Percentiles rank a stretch among this genome's conserved stretches.
Evolutionary conservation across 2,113 vertebrate genomes (phyloP).

Genomic region (Muntiacus reevesi): DNA sequence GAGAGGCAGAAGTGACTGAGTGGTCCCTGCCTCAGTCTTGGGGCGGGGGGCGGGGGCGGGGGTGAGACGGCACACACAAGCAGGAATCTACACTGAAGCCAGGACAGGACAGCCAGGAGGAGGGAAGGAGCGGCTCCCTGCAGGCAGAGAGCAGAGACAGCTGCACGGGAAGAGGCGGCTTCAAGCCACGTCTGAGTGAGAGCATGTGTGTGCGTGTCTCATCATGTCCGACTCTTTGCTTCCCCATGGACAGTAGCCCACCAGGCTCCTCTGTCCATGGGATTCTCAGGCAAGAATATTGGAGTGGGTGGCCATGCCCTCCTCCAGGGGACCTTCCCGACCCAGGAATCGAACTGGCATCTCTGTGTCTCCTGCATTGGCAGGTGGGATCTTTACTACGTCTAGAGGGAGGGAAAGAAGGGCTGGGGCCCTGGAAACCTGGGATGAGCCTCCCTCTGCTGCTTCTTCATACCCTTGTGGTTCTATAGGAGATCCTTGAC

Average conservation of each 20-base stretch:
- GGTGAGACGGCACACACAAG: accelerated
- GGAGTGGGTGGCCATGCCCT: neutral
- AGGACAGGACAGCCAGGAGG: neutral
- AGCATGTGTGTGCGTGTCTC: neutral
- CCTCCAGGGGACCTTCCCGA: neutral
- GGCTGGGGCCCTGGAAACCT: neutral
- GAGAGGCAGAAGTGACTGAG: neutral
- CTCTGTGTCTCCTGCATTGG: neutral
- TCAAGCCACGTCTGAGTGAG: accelerated
- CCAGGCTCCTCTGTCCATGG: neutral
- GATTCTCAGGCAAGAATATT: neutral
- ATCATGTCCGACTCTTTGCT: neutral
- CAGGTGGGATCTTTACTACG: neutral
- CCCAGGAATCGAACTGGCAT: neutral
- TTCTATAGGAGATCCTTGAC: neutral
- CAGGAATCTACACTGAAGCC: too few relatives aligned
- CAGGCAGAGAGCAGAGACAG: accelerated
- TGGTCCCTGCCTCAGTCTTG: neutral
- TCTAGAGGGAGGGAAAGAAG: neutral
- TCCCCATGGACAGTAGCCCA: neutral
- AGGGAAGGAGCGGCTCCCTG: accelerated
- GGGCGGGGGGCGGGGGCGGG: accelerated
- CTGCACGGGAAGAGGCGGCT: accelerated
- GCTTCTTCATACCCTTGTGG: accelerated
- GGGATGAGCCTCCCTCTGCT: neutral